Conservation (phyloP, 2,888 invertebrate species). For the Tridacna gigas region DNA sequence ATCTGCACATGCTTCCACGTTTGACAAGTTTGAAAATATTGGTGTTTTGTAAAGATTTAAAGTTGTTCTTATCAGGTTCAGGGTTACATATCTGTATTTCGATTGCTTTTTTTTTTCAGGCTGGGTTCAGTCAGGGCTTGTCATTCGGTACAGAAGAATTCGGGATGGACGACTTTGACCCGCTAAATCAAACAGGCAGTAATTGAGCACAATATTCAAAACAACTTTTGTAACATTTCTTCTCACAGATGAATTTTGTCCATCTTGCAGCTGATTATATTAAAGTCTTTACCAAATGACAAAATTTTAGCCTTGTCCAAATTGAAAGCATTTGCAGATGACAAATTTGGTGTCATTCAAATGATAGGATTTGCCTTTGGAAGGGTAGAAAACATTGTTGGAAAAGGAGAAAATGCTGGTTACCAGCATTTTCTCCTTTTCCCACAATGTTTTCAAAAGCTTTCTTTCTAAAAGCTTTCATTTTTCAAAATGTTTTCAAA, state of each 20-base stretch:
- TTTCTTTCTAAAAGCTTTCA: neutral
- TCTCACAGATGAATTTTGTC: neutral
- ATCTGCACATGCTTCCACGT: too few relatives aligned
- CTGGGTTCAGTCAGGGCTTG: conserved; percentile 94
- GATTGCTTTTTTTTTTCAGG: conserved; percentile 87
- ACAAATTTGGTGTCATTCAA: neutral
- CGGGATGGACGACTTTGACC: conserved; percentile 96
- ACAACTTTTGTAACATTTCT: neutral
- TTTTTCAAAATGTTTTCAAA: neutral
- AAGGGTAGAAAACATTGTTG: neutral
- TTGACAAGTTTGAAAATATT: too few relatives aligned
- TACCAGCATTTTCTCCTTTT: conserved; percentile 6
- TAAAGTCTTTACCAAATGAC: neutral
- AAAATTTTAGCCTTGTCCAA: conserved; percentile 8
- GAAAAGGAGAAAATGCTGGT: conserved; percentile 9
- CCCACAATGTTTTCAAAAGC: conserved; percentile 17
- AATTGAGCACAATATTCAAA: neutral
- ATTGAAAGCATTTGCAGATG: conserved; percentile 1
- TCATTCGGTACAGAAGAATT: conserved; percentile 97
- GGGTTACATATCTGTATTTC: too few relatives aligned
- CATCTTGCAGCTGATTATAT: neutral
- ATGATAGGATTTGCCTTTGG: neutral
- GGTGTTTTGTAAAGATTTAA: too few relatives aligned
- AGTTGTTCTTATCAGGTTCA: too few relatives aligned
- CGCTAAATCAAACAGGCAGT: conserved; percentile 89